Base-by-base conservation (phyloP, 2,888 invertebrate species). In the Hirtodrosophila duncani region DNA sequence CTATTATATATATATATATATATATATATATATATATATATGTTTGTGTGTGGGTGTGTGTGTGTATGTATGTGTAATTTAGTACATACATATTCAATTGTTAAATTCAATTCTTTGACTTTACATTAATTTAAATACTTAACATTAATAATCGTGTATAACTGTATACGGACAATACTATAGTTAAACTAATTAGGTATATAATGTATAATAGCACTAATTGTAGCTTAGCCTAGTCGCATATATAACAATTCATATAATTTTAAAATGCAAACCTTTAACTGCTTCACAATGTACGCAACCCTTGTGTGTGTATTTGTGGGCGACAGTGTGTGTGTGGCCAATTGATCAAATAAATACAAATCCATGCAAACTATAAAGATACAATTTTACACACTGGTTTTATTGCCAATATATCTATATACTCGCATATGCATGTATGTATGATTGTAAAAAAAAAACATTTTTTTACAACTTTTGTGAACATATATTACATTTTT, bases 201-300 rank as follows among this genome's bases (percentile, higher is more conserved):
- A n/a, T n/a, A n/a, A n/a, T n/a, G n/a, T n/a, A n/a, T n/a, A n/a
- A 72, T 68, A 75, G 29, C 44, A 55, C 77, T 79, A 71, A 38
- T 41, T 52, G 43, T 79, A 77, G 24, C 77, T 77, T 79, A 79
- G 7, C n/a, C 36, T 34, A 42, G 6, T 5, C 29, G 44, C 56
- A 59, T 79, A 67, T 74, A 57, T 71, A 70, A 70, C 70, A 70
- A 70, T 71, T 75, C 57, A 29, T 75, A 63, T 53, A 75, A 50
- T 70, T 36, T 59, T 81, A 81, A 74, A 78, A 70, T 79, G 67
- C 79, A 70, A 74, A 70, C 63, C 71, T 78, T 74, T 70, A 78
- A 78, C 79, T 61, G 61, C 74, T 61, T 80, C 55, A 49, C 61
- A 64, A 49, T 57, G 29, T 56, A 45, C 45, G 44, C 30, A 34